These are phyloP conservation scores for Protobothrops mucrosquamatus DNA, from an alignment of 2,113 vertebrate genomes.

Conservation along the genomic window DNA sequence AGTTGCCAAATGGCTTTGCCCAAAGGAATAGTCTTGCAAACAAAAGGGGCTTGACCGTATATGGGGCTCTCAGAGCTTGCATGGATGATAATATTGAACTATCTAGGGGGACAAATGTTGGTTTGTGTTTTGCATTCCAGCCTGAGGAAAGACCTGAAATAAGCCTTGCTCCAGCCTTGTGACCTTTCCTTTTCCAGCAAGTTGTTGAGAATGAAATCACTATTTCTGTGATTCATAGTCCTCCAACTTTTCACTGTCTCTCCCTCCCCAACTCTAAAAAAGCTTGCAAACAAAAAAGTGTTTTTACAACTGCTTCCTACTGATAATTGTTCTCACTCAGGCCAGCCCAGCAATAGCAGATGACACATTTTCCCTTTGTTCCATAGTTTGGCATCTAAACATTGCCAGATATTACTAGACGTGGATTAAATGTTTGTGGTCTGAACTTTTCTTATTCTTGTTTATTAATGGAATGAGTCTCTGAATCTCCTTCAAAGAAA, in stretches of 20 bases:
- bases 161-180: conserved; percentile 39
- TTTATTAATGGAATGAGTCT: conserved; percentile 21
- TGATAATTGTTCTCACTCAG: conserved; percentile 54
- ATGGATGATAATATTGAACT: conserved; percentile 41
- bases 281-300: conserved; percentile 60
- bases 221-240: conserved; percentile 55
- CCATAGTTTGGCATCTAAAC: conserved; percentile 26
- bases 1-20: conserved; percentile 23
- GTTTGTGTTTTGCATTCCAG: conserved; percentile 46
- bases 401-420: conserved; percentile 36
- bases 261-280: conserved; percentile 13
- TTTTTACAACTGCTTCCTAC: conserved; percentile 68
- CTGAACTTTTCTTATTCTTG: conserved; percentile 43
- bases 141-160: conserved; percentile 37
- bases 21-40: conserved; percentile 36
- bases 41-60: conserved; percentile 22
- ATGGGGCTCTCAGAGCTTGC: conserved; percentile 14
- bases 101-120: conserved; percentile 46
- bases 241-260: conserved; percentile 30
- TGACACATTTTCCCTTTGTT: conserved; percentile 59
- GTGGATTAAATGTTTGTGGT: conserved; percentile 48
- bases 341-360: conserved; percentile 48
- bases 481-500: conserved; percentile 35
- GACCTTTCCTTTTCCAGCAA: conserved; percentile 51
- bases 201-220: conserved; percentile 55